phyloP scores from a whole-genome alignment of 1,140 invertebrate species.

The Magallana ariakensis region DNA sequence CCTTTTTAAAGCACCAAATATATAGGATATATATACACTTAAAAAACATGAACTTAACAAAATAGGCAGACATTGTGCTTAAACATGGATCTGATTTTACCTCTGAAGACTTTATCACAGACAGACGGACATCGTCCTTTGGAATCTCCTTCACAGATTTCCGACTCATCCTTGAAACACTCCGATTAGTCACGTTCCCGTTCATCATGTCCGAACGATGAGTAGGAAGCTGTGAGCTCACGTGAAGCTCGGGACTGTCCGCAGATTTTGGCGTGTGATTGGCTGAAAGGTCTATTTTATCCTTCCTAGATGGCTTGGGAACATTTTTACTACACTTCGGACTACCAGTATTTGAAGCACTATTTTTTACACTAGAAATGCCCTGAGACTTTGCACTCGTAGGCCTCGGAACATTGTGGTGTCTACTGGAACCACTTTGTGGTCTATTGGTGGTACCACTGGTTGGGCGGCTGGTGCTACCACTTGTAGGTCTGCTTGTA shows the following conservation, averaged over 20 bases:
- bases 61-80: background rate
- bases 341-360: conserved; percentile 21
- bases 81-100: conserved; percentile 12
- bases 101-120: conserved; percentile 53
- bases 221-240: conserved; percentile 42
- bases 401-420: conserved; percentile 1
- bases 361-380: conserved; percentile 37
- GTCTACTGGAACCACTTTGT: conserved; percentile 57
- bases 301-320: conserved; percentile 23
- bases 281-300: conserved; percentile 36
- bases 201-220: conserved; percentile 51
- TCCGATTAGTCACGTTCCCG: conserved; percentile 42
- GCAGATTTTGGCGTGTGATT: conserved; percentile 49
- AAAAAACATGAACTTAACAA: background rate
- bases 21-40: too few relatives aligned
- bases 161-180: conserved; percentile 63
- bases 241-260: conserved; percentile 57
- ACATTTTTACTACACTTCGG: background rate
- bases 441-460: conserved; percentile 52
- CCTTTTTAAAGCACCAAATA: background rate
- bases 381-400: conserved; percentile 26
- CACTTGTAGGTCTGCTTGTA: conserved; percentile 54
- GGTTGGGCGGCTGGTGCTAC: conserved; percentile 52
- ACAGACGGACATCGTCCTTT: conserved; percentile 59
- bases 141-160: conserved; percentile 71